Conservation (phyloP, 2,888 invertebrate species). For the Hydropsyche betteni region DNA sequence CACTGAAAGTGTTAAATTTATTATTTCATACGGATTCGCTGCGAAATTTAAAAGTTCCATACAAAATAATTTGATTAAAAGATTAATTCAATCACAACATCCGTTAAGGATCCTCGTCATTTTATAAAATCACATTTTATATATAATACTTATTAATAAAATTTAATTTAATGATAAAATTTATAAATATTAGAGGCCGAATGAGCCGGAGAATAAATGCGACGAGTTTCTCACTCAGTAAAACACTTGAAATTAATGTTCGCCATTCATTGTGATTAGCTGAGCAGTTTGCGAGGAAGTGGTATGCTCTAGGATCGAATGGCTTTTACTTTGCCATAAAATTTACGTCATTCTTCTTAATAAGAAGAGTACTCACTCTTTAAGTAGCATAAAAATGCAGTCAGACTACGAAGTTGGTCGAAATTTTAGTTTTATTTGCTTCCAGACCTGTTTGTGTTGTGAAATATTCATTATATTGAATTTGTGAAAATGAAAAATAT, state of each 20-base stretch:
- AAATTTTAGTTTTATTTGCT: too few species aligned
- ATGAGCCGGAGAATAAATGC: slow-evolving; percentile 6
- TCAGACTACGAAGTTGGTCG: too few species aligned
- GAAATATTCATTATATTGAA: too few species aligned
- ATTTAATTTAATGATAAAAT: not conserved
- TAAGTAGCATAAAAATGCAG: too few species aligned
- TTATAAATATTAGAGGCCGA: not conserved
- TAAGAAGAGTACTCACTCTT: slow-evolving; percentile 9
- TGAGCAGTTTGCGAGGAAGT: slow-evolving; percentile 16
- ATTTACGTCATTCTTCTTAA: slow-evolving; percentile 29
- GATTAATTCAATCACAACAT: too few species aligned
- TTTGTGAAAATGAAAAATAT: too few species aligned
- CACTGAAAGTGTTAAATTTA: slow-evolving; percentile 15
- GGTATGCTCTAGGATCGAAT: slow-evolving; percentile 25
- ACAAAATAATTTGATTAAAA: too few species aligned
- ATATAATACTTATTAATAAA: not conserved
- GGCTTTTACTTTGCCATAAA: slow-evolving; percentile 32
- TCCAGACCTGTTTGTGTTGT: too few species aligned
- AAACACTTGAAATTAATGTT: slow-evolving; percentile 45
- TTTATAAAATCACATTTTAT: not conserved
- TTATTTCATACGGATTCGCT: not conserved
- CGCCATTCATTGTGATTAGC: slow-evolving; percentile 46
- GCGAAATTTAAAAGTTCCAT: not conserved
- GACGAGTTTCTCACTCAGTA: slow-evolving; percentile 33
- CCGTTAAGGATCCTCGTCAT: not conserved